Evolutionary conservation across 1,140 invertebrate genomes (phyloP).

Genomic region (Hylyphantes graminicola): DNA sequence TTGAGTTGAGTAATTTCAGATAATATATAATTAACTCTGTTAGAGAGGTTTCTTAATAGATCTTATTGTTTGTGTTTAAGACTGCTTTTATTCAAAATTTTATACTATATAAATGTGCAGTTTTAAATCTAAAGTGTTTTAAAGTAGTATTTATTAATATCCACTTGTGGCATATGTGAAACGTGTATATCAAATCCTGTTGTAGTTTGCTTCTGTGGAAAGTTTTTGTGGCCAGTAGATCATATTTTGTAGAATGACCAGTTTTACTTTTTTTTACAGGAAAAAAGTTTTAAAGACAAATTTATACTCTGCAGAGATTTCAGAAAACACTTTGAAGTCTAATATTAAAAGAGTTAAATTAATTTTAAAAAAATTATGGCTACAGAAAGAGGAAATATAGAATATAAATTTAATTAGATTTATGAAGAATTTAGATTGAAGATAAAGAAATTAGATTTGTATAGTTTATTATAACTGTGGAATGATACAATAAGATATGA

Average conservation of each 20-base stretch:
- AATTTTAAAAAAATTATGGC: background rate
- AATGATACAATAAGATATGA: conserved; percentile 30
- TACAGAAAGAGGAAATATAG: conserved; percentile 20
- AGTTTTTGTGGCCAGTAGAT: conserved; percentile 56
- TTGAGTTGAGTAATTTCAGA: background rate
- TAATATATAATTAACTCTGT: background rate
- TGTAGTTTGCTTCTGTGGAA: conserved; percentile 43
- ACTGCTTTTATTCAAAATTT: conserved; percentile 36
- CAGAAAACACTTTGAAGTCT: background rate
- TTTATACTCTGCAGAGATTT: background rate
- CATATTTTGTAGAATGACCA: conserved; percentile 18
- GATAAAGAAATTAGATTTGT: conserved; percentile 22
- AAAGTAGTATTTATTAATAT: conserved; percentile 44
- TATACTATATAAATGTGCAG: background rate
- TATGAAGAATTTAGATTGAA: conserved; percentile 7
- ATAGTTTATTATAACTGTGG: conserved; percentile 48
- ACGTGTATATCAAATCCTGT: background rate
- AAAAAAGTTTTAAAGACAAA: background rate
- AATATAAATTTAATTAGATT: conserved; percentile 1
- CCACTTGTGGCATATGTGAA: conserved; percentile 23
- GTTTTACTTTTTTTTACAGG: background rate
- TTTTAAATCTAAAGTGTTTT: conserved; percentile 27
- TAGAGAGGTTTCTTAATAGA: background rate
- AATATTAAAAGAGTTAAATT: background rate
- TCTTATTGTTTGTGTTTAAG: conserved; percentile 17